These are phyloP conservation scores for Ceriagrion tenellum DNA, from an alignment of 2,888 invertebrate species.

Conservation along the genomic window DNA sequence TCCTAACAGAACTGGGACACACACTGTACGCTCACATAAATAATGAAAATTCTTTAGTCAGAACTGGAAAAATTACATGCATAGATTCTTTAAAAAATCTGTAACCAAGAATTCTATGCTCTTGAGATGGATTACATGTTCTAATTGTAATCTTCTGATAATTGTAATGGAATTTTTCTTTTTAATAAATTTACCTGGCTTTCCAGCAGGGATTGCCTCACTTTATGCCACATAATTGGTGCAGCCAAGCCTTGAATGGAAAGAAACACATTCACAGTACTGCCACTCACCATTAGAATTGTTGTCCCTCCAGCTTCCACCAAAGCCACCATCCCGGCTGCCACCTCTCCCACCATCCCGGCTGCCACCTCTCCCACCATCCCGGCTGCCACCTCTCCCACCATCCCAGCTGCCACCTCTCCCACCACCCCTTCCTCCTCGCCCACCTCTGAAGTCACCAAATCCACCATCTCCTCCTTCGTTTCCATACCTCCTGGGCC, in stretches of 20 bases:
- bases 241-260: not conserved
- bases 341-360: constrained; percentile 74
- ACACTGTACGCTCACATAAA: no score
- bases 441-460: not conserved
- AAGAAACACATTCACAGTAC: not conserved
- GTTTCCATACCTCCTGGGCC: not conserved
- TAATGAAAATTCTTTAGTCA: no score
- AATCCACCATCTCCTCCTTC: not conserved
- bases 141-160: no score
- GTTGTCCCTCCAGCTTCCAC: not conserved
- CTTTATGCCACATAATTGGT: not conserved
- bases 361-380: not conserved
- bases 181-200: not conserved
- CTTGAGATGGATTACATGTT: no score
- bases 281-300: not conserved
- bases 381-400: not conserved
- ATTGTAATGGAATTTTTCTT: no score
- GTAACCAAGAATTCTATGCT: no score
- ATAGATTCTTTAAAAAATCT: no score
- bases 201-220: not conserved
- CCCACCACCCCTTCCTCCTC: constrained; percentile 1
- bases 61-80: no score
- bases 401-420: not conserved
- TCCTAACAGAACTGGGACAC: no score
- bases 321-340: not conserved